A percentile compares a stretch with the other conserved stretches of the same genome.
These are phyloP conservation scores for Aegypius monachus DNA, from an alignment of 2,113 vertebrate genomes.

Conservation along the genomic window DNA sequence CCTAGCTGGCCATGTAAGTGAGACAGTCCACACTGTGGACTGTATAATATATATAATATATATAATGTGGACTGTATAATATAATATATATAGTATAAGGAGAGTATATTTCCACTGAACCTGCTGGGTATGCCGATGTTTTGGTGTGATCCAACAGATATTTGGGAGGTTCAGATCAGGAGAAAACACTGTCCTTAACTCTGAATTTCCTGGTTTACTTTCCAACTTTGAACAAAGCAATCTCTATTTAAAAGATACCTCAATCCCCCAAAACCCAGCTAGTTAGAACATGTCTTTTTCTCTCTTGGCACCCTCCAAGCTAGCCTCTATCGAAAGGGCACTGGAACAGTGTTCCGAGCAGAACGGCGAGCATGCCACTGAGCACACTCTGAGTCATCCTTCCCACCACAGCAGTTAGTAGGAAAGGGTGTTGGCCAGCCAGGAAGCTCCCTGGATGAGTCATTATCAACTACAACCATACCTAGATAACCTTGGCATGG, in stretches of 20 bases:
- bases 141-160: not conserved
- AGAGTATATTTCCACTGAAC: not conserved
- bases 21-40: not conserved
- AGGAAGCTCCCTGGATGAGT: slow-evolving; percentile 28
- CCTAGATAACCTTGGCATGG: slow-evolving; percentile 35
- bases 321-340: not conserved
- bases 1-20: rapidly evolving
- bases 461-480: not conserved
- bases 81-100: not conserved
- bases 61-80: too few species aligned
- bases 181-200: not conserved
- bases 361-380: not conserved
- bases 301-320: not conserved
- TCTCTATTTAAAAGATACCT: not conserved
- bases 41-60: too few species aligned
- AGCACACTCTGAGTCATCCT: not conserved
- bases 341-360: not conserved
- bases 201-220: not conserved
- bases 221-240: not conserved
- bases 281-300: not conserved
- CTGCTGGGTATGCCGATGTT: not conserved
- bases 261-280: not conserved
- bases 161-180: not conserved
- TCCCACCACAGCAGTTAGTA: not conserved
- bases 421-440: not conserved